phyloP scores from a whole-genome alignment of 2,113 vertebrate species.

The Tonatia bakeri region DNA sequence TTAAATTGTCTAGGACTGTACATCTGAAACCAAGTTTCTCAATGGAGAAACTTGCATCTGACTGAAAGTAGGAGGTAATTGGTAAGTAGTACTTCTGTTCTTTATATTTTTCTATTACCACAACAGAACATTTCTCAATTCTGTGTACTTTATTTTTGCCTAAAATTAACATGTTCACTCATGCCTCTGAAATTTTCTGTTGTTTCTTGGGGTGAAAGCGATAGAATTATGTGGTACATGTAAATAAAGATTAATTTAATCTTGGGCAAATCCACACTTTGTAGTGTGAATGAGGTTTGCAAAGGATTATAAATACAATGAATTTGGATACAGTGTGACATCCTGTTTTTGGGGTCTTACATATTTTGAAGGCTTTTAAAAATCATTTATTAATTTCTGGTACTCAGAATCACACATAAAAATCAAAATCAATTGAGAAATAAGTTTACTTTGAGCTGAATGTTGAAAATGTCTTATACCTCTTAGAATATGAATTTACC shows the following conservation, averaged over 20 bases:
- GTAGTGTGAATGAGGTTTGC: constrained; percentile 67
- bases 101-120: constrained; percentile 56
- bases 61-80: constrained; percentile 53
- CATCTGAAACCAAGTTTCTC: constrained; percentile 47
- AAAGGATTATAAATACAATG: constrained; percentile 70
- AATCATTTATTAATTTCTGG: constrained; percentile 45
- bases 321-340: constrained; percentile 68
- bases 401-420: constrained; percentile 54
- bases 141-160: constrained; percentile 55
- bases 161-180: constrained; percentile 77
- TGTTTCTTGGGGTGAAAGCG: constrained; percentile 59
- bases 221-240: constrained; percentile 74
- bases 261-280: constrained; percentile 75
- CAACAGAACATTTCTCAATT: constrained; percentile 65
- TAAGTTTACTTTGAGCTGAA: constrained; percentile 29
- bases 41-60: constrained; percentile 36
- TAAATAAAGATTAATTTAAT: constrained; percentile 79
- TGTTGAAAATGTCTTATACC: constrained; percentile 15
- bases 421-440: constrained; percentile 24
- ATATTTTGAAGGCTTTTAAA: constrained; percentile 40
- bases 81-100: constrained; percentile 63
- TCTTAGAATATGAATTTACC: constrained; percentile 20
- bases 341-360: constrained; percentile 61
- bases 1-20: not conserved
- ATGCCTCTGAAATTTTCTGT: constrained; percentile 69